A percentile compares a stretch with the other conserved stretches of the same genome.
phyloP scores from a whole-genome alignment of 92 coral and sea anemone species.

The Isaurus tuberculatus region DNA sequence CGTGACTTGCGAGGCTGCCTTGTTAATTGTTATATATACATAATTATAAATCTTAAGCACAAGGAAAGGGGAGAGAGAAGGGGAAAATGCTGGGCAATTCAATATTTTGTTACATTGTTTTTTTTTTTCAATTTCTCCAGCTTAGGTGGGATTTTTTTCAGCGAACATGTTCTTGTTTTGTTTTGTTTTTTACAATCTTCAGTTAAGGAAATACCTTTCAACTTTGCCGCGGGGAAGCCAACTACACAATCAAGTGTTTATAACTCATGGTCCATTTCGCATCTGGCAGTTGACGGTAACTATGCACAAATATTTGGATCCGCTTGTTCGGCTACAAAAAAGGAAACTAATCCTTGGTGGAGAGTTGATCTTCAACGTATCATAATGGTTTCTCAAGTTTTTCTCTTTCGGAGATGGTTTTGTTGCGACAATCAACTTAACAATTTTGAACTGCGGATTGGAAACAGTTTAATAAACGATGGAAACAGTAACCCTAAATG shows the following conservation, averaged over 20 bases:
- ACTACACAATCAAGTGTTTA: background rate
- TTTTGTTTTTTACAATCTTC: background rate
- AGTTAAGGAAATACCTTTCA: background rate
- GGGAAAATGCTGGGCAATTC: too few relatives aligned
- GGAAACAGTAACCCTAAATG: conserved; percentile 53
- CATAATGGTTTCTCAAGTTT: conserved; percentile 1
- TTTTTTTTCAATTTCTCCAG: too few relatives aligned
- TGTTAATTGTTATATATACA: too few relatives aligned
- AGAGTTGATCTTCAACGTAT: conserved; percentile 16
- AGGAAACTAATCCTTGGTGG: conserved; percentile 10
- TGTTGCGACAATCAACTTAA: conserved; percentile 12
- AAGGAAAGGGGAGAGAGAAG: too few relatives aligned
- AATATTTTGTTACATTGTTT: too few relatives aligned
- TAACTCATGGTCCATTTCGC: background rate
- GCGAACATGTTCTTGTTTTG: too few relatives aligned
- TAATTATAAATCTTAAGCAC: too few relatives aligned
- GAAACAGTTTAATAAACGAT: conserved; percentile 19
- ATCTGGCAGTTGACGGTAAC: conserved; percentile 30
- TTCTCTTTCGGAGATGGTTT: background rate
- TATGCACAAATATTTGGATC: background rate
- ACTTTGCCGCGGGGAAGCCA: conserved; percentile 24
- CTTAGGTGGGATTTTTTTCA: too few relatives aligned
- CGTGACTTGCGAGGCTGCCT: too few relatives aligned
- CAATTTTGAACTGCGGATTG: conserved; percentile 49
- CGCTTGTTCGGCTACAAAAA: background rate